A percentile compares a stretch with the other conserved stretches of the same genome.
These are phyloP conservation scores for Arvicola amphibius DNA, from an alignment of 2,797 vertebrate genomes.

Conservation along the genomic window DNA sequence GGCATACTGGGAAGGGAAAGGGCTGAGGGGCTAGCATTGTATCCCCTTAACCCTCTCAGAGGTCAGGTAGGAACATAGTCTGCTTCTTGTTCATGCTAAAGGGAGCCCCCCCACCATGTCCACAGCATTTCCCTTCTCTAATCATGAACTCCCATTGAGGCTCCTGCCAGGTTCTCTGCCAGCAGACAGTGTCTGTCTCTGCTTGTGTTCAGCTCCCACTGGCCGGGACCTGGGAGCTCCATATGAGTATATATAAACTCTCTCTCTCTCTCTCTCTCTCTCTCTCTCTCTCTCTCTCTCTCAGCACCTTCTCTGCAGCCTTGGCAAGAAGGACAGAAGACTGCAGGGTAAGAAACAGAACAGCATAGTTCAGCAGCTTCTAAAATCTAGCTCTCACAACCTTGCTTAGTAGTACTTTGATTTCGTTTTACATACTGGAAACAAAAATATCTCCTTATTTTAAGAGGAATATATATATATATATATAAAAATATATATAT, in stretches of 20 bases:
- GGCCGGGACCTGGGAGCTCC: not conserved
- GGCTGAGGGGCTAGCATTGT: not conserved
- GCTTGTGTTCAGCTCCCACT: not conserved
- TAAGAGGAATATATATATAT: slow-evolving; percentile 49
- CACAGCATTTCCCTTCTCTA: not conserved
- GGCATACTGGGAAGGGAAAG: not conserved
- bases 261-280: too few relatives aligned
- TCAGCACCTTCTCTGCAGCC: not conserved
- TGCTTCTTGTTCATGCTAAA: not conserved
- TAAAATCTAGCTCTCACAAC: not conserved
- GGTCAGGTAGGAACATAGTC: not conserved
- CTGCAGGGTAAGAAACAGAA: not conserved
- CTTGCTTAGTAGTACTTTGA: not conserved
- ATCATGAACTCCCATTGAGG: not conserved
- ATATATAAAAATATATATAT: slow-evolving; percentile 54
- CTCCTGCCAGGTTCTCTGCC: not conserved
- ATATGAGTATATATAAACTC: not conserved
- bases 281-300: too few relatives aligned
- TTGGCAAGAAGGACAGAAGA: not conserved
- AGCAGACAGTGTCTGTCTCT: not conserved
- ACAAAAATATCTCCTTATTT: slow-evolving; percentile 38
- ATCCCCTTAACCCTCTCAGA: not conserved
- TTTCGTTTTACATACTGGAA: not conserved
- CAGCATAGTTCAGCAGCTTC: not conserved
- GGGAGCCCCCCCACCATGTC: not conserved